These are phyloP conservation scores for Euproctis similis DNA, from an alignment of 2,888 invertebrate genomes.

Conservation along the genomic window DNA sequence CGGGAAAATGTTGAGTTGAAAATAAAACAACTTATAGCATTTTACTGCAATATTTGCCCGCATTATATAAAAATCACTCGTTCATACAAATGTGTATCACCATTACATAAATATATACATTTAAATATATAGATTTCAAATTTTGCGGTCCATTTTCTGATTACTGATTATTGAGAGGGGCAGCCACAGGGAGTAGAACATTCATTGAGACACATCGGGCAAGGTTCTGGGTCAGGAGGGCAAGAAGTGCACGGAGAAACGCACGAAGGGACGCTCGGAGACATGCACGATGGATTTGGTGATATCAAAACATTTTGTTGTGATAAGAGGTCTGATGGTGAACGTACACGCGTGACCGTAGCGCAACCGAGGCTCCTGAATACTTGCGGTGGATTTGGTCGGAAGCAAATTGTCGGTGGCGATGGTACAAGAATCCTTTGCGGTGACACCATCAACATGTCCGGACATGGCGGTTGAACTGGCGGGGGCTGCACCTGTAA, in stretches of 20 bases:
- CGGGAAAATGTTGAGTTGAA: not conserved
- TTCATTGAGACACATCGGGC: too few relatives aligned
- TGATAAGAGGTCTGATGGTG: not conserved
- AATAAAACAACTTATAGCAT: conserved; percentile 16
- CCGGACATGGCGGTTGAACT: conserved; percentile 37
- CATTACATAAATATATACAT: conserved; percentile 14
- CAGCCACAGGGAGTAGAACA: conserved; percentile 1
- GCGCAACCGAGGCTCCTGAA: conserved; percentile 43
- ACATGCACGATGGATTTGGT: conserved; percentile 5
- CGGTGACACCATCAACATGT: conserved; percentile 37
- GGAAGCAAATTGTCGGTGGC: conserved; percentile 49
- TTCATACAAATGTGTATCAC: conserved; percentile 45
- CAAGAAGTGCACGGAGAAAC: conserved; percentile 4
- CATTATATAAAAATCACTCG: conserved; percentile 45
- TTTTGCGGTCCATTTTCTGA: not conserved
- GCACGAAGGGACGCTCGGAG: conserved; percentile 1
- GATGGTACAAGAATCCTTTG: conserved; percentile 46
- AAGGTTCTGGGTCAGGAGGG: conserved; percentile 1
- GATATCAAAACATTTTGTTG: too few relatives aligned
- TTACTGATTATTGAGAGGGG: not conserved
- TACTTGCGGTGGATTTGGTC: conserved; percentile 36
- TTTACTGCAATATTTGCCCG: conserved; percentile 32
- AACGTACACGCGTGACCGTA: conserved; percentile 11
- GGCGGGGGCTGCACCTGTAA: conserved; percentile 44
- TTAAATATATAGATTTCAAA: conserved; percentile 12